phyloP scores from a whole-genome alignment of 2,113 vertebrate genomes.

The Pelmatolapia mariae region DNA sequence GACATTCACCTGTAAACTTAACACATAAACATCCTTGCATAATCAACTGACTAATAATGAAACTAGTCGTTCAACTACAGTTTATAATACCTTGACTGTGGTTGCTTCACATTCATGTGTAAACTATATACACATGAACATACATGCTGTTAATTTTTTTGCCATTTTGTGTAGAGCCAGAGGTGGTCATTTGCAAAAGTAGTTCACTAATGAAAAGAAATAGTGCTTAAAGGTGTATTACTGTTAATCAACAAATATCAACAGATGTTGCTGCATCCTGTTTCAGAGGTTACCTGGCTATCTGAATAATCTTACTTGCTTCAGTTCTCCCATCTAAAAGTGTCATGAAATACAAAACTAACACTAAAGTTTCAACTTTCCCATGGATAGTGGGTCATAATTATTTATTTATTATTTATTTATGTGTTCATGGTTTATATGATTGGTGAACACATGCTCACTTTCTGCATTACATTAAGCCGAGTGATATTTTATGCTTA shows the following conservation, averaged over 20 bases:
- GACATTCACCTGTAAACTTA: background rate
- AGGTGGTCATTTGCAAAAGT: background rate
- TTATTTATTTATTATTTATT: background rate
- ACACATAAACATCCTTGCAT: background rate
- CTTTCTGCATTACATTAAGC: background rate
- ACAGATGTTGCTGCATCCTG: background rate
- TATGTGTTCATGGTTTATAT: background rate
- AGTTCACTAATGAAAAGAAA: background rate
- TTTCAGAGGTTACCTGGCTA: background rate
- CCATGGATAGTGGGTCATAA: background rate
- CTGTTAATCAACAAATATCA: background rate
- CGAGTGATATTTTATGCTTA: background rate
- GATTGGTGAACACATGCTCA: background rate
- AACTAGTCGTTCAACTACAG: background rate
- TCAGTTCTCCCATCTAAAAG: background rate
- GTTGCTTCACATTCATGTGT: background rate
- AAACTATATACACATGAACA: background rate
- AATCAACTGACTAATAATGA: background rate
- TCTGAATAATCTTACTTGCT: background rate
- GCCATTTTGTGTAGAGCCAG: background rate
- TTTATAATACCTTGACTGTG: background rate
- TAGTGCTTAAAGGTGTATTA: background rate
- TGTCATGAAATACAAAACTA: background rate
- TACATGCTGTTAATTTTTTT: background rate
- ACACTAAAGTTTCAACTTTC: background rate